phyloP scores from a whole-genome alignment of 2,797 vertebrate genomes.

The Nyctalus aviator region DNA sequence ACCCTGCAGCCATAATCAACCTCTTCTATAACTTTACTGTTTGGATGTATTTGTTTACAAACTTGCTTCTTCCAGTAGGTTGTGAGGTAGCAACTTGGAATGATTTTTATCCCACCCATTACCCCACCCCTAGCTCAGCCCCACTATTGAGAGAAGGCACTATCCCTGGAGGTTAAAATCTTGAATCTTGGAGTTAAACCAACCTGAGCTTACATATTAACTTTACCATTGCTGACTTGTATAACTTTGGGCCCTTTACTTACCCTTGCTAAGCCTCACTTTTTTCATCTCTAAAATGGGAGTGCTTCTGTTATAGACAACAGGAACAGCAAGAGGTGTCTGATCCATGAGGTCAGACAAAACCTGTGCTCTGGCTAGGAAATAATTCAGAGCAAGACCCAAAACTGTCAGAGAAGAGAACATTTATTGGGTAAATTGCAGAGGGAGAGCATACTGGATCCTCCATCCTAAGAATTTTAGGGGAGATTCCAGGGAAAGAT shows the following conservation, averaged over 20 bases:
- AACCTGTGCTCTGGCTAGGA: no score
- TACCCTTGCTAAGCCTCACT: neutral
- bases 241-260: neutral
- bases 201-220: neutral
- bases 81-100: neutral
- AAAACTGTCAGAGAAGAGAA: no score
- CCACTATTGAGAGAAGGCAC: rapidly evolving
- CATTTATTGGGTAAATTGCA: no score
- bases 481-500: no score
- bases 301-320: neutral
- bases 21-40: neutral
- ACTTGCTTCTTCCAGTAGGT: neutral
- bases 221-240: neutral
- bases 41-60: neutral
- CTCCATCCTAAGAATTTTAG: neutral
- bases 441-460: neutral
- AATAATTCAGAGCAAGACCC: no score
- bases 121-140: neutral
- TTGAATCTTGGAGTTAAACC: neutral
- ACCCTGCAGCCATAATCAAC: neutral
- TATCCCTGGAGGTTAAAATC: neutral
- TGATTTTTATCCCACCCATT: neutral
- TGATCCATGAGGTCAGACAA: no score
- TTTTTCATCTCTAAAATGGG: neutral
- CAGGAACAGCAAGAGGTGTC: no score